These are phyloP conservation scores for Bellardia pandia DNA, from an alignment of 2,888 invertebrate species.

Conservation along the genomic window DNA sequence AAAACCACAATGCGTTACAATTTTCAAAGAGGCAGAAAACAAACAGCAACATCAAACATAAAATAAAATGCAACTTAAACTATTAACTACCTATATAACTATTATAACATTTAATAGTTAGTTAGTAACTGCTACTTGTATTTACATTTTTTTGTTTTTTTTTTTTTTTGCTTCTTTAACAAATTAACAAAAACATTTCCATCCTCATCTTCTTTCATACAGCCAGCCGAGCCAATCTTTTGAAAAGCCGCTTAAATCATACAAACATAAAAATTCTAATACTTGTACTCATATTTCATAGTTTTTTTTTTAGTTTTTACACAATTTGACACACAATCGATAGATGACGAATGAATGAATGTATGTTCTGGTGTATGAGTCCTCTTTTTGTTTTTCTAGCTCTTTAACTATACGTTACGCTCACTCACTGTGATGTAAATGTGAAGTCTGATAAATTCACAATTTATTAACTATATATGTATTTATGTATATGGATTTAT, in stretches of 20 bases:
- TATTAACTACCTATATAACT: conserved; percentile 20
- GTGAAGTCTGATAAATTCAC: conserved; percentile 17
- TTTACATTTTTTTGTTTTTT: conserved; percentile 43
- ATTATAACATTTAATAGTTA: conserved; percentile 37
- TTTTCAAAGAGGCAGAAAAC: conserved; percentile 52
- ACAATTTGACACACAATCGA: conserved; percentile 60
- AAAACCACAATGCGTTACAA: conserved; percentile 75
- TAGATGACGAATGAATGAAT: not conserved
- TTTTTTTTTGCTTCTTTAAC: not conserved
- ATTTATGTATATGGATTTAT: no score
- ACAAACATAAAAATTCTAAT: conserved; percentile 36
- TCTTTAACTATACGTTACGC: not conserved
- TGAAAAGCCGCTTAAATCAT: conserved; percentile 51
- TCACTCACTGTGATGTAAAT: conserved; percentile 2
- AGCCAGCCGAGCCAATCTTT: not conserved
- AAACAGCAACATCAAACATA: conserved; percentile 52
- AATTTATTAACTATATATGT: not conserved
- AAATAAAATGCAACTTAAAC: conserved; percentile 51
- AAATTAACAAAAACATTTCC: conserved; percentile 41
- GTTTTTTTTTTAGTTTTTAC: conserved; percentile 29
- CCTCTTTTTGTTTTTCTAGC: not conserved
- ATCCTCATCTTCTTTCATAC: conserved; percentile 34
- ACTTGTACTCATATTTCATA: conserved; percentile 54
- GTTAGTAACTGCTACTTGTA: conserved; percentile 57
- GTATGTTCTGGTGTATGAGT: not conserved